Conservation (phyloP, 2,797 vertebrate genomes). For the Acanthopagrus latus region DNA sequence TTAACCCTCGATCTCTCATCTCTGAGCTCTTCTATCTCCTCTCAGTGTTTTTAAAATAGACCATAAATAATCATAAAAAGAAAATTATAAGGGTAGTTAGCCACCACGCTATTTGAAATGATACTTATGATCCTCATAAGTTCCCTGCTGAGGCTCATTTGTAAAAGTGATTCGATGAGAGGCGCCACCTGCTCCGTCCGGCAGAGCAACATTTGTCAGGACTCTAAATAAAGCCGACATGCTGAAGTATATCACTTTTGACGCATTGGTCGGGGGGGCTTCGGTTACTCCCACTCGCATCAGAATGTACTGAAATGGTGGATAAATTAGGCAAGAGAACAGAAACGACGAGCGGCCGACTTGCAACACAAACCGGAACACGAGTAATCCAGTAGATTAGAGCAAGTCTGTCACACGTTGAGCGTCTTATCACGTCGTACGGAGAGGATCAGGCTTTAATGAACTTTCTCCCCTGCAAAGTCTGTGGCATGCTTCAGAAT, state of each 20-base stretch:
- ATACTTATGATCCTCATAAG: constrained; percentile 15
- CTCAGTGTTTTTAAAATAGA: neutral
- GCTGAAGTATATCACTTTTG: constrained; percentile 58
- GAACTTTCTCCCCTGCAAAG: constrained; percentile 51
- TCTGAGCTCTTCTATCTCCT: neutral
- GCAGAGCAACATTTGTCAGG: constrained; percentile 69
- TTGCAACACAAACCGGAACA: neutral
- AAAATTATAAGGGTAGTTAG: constrained; percentile 19
- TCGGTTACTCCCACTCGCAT: constrained; percentile 48
- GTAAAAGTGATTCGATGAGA: constrained; percentile 51
- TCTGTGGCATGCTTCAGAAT: constrained; percentile 78
- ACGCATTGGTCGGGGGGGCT: constrained; percentile 56
- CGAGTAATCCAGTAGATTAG: neutral
- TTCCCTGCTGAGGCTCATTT: constrained; percentile 31
- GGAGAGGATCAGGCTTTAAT: constrained; percentile 30
- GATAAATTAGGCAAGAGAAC: neutral
- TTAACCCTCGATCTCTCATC: neutral
- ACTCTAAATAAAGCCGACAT: constrained; percentile 79
- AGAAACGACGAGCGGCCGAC: neutral
- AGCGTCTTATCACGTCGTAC: constrained; percentile 52
- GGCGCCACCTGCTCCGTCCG: constrained; percentile 73
- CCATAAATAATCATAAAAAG: constrained; percentile 26
- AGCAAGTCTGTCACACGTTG: neutral
- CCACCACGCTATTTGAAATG: constrained; percentile 28
- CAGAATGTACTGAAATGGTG: constrained; percentile 29